Base-by-base conservation (phyloP, 30 jellyfish, hydroid and myxozoan genomes). In the Pelagia noctiluca region DNA sequence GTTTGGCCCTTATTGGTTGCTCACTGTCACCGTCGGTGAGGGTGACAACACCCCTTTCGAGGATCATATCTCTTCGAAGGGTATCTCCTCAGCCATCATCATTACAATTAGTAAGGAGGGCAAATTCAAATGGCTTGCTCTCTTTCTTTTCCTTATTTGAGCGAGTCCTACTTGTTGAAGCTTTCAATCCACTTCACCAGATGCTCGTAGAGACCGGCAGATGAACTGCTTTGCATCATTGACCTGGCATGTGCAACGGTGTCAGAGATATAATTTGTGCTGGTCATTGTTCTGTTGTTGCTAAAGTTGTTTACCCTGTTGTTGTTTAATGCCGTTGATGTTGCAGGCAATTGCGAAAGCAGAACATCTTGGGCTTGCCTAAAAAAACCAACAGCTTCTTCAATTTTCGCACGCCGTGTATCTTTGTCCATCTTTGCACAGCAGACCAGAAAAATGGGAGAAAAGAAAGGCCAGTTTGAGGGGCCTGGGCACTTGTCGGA, bases 91-190 rank as follows among this genome's bases (percentile, higher is more conserved):
- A 18, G 37, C 34, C 31, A 70, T 35, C 64, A 37, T n/a, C 66
- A 33, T 52, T 52, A 19, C 30, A 63, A 8, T 32, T 63, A 11
- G 76, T 25, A 63, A 63, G 76, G 76, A 63, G 50, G 50, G 36
- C 82, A 70, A 70, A 70, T 50, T 70, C 82, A 29, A 70, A 70
- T 70, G 82, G 82, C 23, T 46, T 70, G 82, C 82, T 70, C 0
- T 32, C 82, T 70, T 48, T 4, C 35, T 36, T 36, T 16, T 50
- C 82, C 82, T 24, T 33, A 12, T n/a, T 70, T 35, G 64, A 13
- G 1, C 25, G 38, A 48, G 30, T 70, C 5, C 42, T 42, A 70
- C 37, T 35, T 70, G 32, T 30, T 10, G 22, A 22, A 66, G 79
- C 33, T 32, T 30, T 5, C 26, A 25, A 63, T 63, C 50, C 47